Conservation (phyloP, 2,888 invertebrate species). For the Leptura quadrifasciata region DNA sequence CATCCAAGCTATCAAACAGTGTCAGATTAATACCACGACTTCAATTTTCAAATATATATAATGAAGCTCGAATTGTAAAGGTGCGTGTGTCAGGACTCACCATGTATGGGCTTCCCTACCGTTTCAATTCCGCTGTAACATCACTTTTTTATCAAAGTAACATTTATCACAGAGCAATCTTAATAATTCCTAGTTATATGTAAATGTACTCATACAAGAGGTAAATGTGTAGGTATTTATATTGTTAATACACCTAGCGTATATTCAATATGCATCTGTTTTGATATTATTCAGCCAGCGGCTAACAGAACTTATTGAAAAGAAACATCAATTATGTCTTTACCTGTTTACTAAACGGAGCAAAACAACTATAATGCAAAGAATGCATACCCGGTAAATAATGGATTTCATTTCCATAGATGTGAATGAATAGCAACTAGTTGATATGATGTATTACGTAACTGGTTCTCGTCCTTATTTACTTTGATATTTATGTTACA, state of each 20-base stretch:
- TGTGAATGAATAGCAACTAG: conserved; percentile 27
- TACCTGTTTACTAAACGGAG: conserved; percentile 24
- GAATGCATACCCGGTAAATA: conserved; percentile 17
- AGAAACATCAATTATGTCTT: conserved; percentile 33
- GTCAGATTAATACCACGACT: no score
- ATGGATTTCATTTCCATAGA: conserved; percentile 20
- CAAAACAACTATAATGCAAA: conserved; percentile 23
- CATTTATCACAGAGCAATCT: conserved; percentile 7
- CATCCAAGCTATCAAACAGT: no score
- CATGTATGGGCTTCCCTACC: not conserved
- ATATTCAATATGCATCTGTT: conserved; percentile 32
- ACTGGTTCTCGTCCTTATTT: conserved; percentile 15
- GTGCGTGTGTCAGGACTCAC: not conserved
- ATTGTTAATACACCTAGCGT: conserved; percentile 19
- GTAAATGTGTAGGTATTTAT: conserved; percentile 8
- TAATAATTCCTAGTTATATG: conserved; percentile 24
- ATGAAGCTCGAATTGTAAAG: no score
- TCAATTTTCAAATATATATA: no score
- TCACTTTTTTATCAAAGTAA: not conserved
- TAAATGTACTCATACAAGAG: not conserved
- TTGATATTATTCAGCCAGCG: not conserved
- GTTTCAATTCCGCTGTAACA: conserved; percentile 4
- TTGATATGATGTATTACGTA: conserved; percentile 23
- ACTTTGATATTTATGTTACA: conserved; percentile 17
- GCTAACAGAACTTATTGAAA: conserved; percentile 20